Evolutionary conservation across 2,888 invertebrate genomes (phyloP), one percentile per base, ranked within the genome.

Genomic region (Nineta flava): DNA sequence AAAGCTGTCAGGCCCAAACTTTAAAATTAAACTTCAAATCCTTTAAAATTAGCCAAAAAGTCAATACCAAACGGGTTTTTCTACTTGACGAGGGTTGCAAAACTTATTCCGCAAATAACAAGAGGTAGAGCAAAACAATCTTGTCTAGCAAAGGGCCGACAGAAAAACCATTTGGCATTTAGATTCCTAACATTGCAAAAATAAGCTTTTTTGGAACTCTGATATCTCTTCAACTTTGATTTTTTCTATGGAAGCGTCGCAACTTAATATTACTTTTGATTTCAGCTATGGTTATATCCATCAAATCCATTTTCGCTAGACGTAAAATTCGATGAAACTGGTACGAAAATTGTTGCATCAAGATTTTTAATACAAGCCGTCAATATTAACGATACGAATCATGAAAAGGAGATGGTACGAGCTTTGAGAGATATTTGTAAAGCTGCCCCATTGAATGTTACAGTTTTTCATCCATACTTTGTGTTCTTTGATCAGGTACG

Each of bases 391-490:
- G 87, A 91, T 48, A 90, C 91, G 0, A 90, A 90, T 63, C 85
- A 87, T 58, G 92, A 92, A 61, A 88, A 91, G 60, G 87, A 87
- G 62, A 91, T 93, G 91, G 90, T 92, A 9, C 76, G 79, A 58
- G 83, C 82, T 48, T 67, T 93, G 12, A 73, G 92, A 55, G 65
- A 77, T 54, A 81, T 92, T 13, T 87, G 88, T 55, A 68, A 75
- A 10, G 77, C 83, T 34, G 87, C 88, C 1, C 74, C 81, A 3
- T 65, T 92, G 10, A 92, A 92, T 61, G 90, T 83, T 48, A 91
- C 87, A 19, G 91, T 94, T 3, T 95, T 92, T 64, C 92, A 94
- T 71, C 93, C 94, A 0, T 93, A 92, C 64, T 95, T 94, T 63
- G 90, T 94, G 12, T 95, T 91, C 70, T 94, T 94, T 61, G 95